Percentiles rank a stretch among this genome's conserved stretches.
Evolutionary conservation across 1,140 invertebrate species (phyloP).

Genomic region (Hestina assimilis): DNA sequence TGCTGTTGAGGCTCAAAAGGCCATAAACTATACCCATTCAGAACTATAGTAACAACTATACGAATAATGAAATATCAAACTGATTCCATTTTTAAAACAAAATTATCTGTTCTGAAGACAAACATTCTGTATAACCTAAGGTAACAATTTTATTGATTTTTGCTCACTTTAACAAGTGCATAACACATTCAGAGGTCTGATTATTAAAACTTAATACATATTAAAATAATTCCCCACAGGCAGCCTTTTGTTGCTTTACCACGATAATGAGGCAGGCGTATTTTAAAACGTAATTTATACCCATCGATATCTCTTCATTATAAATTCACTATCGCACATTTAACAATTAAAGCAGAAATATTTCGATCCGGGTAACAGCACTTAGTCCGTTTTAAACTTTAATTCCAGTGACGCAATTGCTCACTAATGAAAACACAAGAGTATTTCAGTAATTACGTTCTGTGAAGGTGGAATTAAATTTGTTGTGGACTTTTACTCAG

Average conservation of each 20-base stretch:
- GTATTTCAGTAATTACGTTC: conserved; percentile 4
- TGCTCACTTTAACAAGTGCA: too few species aligned
- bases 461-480: background rate
- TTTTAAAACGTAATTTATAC: background rate
- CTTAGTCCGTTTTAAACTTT: conserved; percentile 7
- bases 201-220: background rate
- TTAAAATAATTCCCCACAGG: background rate
- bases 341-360: conserved; percentile 11
- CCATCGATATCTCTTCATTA: conserved; percentile 8
- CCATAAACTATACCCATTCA: too few species aligned
- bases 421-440: conserved; percentile 10
- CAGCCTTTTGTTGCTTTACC: background rate
- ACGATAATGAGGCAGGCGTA: background rate
- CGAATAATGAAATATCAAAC: too few species aligned
- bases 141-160: too few species aligned
- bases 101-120: too few species aligned
- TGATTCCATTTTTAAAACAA: too few species aligned
- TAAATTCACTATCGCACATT: conserved; percentile 5
- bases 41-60: too few species aligned
- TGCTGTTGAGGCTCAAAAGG: too few species aligned
- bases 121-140: too few species aligned
- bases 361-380: conserved; percentile 8
- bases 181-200: too few species aligned
- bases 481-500: too few species aligned
- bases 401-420: conserved; percentile 2